These are phyloP conservation scores for Semotilus atromaculatus DNA, from an alignment of 2,797 vertebrate genomes.

Conservation along the genomic window DNA sequence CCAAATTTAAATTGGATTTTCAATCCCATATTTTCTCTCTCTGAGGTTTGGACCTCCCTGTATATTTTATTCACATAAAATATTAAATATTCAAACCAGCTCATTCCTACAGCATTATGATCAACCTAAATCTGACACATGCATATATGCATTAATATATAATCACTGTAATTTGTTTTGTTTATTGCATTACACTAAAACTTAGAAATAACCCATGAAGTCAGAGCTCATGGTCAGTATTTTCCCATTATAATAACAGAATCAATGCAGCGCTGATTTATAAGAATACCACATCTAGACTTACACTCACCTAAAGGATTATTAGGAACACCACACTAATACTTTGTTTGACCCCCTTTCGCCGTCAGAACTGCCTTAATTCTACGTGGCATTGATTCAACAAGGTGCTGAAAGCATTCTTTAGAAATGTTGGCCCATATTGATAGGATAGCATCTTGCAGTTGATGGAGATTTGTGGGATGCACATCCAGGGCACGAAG, in stretches of 20 bases:
- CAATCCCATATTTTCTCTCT: background rate
- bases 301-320: too few relatives aligned
- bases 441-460: too few relatives aligned
- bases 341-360: too few relatives aligned
- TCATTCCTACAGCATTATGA: background rate
- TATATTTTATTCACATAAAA: constrained; percentile 18
- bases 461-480: too few relatives aligned
- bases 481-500: too few relatives aligned
- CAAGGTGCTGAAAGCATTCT: too few relatives aligned
- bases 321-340: too few relatives aligned
- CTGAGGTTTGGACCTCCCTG: background rate
- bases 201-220: background rate
- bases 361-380: too few relatives aligned
- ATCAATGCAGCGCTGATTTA: background rate
- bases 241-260: background rate
- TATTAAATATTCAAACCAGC: background rate
- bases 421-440: too few relatives aligned
- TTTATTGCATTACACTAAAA: background rate
- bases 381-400: too few relatives aligned
- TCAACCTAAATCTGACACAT: background rate
- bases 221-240: background rate
- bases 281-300: background rate
- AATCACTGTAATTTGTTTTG: background rate
- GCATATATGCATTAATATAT: background rate
- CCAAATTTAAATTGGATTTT: background rate